phyloP scores from a whole-genome alignment of 2,888 invertebrate species.

The Capitulum mitella region DNA sequence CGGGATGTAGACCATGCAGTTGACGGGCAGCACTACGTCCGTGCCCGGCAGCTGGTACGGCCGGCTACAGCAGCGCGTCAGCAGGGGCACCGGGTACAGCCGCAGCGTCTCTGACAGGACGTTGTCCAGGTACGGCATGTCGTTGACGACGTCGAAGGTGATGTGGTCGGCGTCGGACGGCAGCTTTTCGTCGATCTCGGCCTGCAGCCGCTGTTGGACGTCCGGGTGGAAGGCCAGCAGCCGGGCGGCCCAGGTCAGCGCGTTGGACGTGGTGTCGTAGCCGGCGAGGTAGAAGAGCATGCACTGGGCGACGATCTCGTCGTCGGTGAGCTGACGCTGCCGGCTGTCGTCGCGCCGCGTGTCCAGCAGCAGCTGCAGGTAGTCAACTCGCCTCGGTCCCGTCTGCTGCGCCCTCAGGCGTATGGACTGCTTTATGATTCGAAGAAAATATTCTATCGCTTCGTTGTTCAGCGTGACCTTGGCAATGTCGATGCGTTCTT shows the following conservation, averaged over 20 bases:
- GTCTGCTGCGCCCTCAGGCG: background rate
- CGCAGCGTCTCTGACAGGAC: slow-evolving; percentile 26
- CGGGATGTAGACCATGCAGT: background rate
- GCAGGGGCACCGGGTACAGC: background rate
- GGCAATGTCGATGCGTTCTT: background rate
- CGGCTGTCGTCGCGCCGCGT: background rate
- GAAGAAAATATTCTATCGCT: background rate
- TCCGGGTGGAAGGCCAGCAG: slow-evolving; percentile 26
- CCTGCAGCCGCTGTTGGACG: slow-evolving; percentile 23
- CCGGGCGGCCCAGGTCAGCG: background rate
- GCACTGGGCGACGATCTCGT: slow-evolving; percentile 22
- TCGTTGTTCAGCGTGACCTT: background rate
- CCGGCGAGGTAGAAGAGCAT: slow-evolving; percentile 28
- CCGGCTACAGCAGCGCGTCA: slow-evolving; percentile 16
- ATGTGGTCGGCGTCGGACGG: slow-evolving; percentile 1
- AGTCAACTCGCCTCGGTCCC: background rate
- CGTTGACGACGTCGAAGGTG: slow-evolving; percentile 18
- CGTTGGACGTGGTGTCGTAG: slow-evolving; percentile 27
- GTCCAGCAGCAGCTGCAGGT: background rate
- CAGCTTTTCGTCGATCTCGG: slow-evolving; percentile 16
- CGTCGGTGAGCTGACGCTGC: background rate
- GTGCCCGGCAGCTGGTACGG: slow-evolving; percentile 25
- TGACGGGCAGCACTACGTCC: background rate
- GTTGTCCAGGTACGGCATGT: slow-evolving; percentile 22
- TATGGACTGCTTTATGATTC: background rate